phyloP scores from a whole-genome alignment of 2,797 vertebrate genomes.

The Morelia viridis region DNA sequence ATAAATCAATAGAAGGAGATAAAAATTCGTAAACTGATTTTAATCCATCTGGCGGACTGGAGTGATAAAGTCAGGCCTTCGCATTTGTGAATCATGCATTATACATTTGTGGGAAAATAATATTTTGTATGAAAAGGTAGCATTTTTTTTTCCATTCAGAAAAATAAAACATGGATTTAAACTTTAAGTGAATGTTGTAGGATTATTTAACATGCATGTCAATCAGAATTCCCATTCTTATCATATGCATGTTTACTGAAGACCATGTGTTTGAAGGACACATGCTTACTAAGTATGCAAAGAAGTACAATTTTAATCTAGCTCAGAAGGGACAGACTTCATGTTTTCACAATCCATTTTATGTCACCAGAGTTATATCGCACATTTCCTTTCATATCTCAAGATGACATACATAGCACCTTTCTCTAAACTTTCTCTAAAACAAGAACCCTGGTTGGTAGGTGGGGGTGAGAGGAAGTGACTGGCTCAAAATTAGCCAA shows the following conservation, averaged over 20 bases:
- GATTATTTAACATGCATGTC: not conserved
- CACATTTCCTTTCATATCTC: too few species aligned
- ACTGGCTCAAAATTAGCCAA: too few species aligned
- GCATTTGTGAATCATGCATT: slow-evolving; percentile 45
- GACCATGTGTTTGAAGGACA: not conserved
- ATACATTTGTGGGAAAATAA: not conserved
- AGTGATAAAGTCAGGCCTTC: slow-evolving; percentile 54
- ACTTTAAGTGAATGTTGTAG: not conserved
- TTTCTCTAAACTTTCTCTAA: too few species aligned
- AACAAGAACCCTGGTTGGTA: too few species aligned
- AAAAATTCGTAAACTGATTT: slow-evolving; percentile 45
- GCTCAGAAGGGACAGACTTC: too few species aligned
- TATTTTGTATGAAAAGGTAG: not conserved
- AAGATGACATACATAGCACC: too few species aligned
- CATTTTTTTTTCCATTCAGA: too few species aligned
- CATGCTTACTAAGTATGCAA: not conserved
- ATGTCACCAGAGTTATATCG: too few species aligned
- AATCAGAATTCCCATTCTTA: not conserved
- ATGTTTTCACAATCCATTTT: too few species aligned
- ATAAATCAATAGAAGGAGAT: slow-evolving; percentile 30
- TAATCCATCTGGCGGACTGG: slow-evolving; percentile 40
- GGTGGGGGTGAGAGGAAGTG: too few species aligned
- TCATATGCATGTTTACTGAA: not conserved
- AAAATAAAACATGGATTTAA: not conserved
- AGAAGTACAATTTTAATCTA: not conserved